phyloP scores from a whole-genome alignment of 2,113 vertebrate species.

The Gasterosteus nipponicus region DNA sequence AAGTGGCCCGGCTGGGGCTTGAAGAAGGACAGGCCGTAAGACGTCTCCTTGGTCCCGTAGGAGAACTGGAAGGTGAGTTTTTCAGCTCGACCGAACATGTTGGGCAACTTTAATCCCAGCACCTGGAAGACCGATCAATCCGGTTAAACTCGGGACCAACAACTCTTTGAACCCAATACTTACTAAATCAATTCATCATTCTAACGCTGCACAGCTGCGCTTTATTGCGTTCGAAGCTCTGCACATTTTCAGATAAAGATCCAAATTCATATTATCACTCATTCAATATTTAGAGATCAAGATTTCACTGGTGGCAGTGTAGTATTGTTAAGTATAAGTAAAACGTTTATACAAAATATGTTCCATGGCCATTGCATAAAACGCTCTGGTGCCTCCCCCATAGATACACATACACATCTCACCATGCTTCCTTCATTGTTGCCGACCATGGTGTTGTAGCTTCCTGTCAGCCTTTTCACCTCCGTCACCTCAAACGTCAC shows the following conservation, averaged over 20 bases:
- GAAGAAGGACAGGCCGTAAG: conserved; percentile 95
- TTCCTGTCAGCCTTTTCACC: conserved; percentile 91
- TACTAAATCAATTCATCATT: not conserved
- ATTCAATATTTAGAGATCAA: not conserved
- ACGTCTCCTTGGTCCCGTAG: conserved; percentile 98
- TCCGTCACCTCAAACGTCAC: conserved; percentile 94
- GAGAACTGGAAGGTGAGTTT: conserved; percentile 98
- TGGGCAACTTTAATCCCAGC: conserved; percentile 93
- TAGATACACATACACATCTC: conserved; percentile 42
- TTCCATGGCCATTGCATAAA: not conserved
- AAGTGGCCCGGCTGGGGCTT: conserved; percentile 92
- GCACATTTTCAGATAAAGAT: not conserved
- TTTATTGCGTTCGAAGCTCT: not conserved
- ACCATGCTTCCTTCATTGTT: conserved; percentile 99
- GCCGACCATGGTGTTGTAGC: conserved; percentile 98
- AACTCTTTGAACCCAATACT: not conserved
- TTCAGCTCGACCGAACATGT: conserved; percentile 92
- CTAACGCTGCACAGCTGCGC: not conserved
- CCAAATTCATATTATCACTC: not conserved
- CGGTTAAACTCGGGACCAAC: not conserved
- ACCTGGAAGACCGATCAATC: conserved; percentile 80
- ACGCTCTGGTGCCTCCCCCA: not conserved
- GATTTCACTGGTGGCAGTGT: not conserved
- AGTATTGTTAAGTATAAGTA: too few relatives aligned
- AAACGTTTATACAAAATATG: too few relatives aligned